These are phyloP conservation scores for Liodrosophila aerea DNA, from an alignment of 2,888 invertebrate genomes.

Conservation along the genomic window DNA sequence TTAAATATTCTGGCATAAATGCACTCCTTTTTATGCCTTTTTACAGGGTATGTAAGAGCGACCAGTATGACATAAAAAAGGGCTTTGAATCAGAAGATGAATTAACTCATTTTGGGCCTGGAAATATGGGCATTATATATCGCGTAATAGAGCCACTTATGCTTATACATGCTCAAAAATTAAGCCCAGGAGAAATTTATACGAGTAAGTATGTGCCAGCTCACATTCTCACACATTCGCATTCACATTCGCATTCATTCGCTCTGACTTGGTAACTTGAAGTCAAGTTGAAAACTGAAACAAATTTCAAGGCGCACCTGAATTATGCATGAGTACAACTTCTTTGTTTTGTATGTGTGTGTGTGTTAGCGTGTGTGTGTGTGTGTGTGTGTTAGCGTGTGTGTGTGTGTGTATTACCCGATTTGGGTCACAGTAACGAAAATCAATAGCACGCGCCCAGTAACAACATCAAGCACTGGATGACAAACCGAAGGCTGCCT, in stretches of 20 bases:
- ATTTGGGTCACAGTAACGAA: conserved; percentile 65
- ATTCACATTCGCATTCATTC: too few relatives aligned
- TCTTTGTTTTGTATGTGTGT: conserved; percentile 2
- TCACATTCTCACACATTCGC: too few relatives aligned
- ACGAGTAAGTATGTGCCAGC: too few relatives aligned
- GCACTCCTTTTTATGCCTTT: too few relatives aligned
- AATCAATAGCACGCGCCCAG: conserved; percentile 58
- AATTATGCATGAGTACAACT: conserved; percentile 55
- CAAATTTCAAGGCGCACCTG: conserved; percentile 44
- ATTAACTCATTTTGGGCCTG: conserved; percentile 21
- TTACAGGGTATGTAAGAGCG: background rate
- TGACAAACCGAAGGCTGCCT: too few relatives aligned
- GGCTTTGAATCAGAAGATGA: conserved; percentile 42
- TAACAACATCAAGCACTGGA: conserved; percentile 8
- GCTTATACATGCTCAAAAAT: conserved; percentile 5
- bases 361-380: conserved; percentile 4
- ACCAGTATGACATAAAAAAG: conserved; percentile 24
- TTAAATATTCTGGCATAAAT: too few relatives aligned
- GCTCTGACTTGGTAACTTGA: conserved; percentile 10
- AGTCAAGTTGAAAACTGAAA: conserved; percentile 40
- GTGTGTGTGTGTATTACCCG: conserved; percentile 18
- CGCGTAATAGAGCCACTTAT: conserved; percentile 5
- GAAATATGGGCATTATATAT: too few relatives aligned
- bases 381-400: conserved; percentile 11
- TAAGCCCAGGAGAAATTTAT: too few relatives aligned